Base-by-base conservation (phyloP, 2,888 invertebrate species). In the Andrena dorsata region DNA sequence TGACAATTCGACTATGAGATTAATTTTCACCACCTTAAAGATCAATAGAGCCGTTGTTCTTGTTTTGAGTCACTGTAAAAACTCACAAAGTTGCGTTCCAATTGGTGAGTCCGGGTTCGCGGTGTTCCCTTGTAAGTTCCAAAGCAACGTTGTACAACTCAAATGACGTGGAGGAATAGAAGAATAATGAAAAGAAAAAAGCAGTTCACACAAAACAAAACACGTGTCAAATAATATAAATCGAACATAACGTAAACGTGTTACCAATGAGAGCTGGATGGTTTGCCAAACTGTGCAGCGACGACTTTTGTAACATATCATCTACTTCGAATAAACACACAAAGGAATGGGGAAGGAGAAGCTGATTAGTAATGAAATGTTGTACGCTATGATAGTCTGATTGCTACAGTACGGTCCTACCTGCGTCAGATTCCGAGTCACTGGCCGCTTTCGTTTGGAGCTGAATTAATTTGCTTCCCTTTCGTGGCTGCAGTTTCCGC, bases 401-500 rank as follows among this genome's bases (percentile, higher is more conserved):
- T 32, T 30, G 1, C 8, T 30, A 58, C 6, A 6, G 16, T 58
- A 51, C 6, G 10, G 65, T 63, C 56, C 58, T 88, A 93, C 94
- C 96, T n/a, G 95, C 94, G 74, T 96, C 96, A 0, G 96, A 96
- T 89, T 96, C 96, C 0, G 96, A 96, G 88, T 96, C 96, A 0
- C 95, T 96, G 86, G 95, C 95, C 66, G 94, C 94, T 88, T 96
- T 95, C 6, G 92, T 80, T 79, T 91, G 92, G 77, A 92, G 84
- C 72, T 92, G 93, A 16, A 92, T 71, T 20, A 91, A 85, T 84
- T 93, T 94, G 81, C 90, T 92, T 47, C 92, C 91, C 85, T 93
- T 93, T n/a, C 93, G 86, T 0, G 92, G 87, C 84, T 88, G 92
- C 63, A 90, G 66, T 86, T 91, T 94, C 83, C 90, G 88, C 78